Base-by-base conservation (phyloP, 2,888 invertebrate species). In the Acleris emargana region DNA sequence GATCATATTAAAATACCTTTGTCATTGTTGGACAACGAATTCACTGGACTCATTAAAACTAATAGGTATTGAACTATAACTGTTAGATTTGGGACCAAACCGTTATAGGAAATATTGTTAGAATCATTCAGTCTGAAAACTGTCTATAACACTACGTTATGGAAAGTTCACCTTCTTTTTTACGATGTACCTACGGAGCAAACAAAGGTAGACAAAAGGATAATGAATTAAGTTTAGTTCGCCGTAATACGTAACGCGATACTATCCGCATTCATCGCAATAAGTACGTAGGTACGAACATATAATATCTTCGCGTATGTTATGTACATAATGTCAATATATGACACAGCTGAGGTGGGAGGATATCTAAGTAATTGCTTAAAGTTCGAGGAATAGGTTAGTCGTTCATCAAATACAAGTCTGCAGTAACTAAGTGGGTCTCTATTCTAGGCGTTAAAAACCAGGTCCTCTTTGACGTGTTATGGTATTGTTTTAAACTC, bases 11-110 rank as follows among this genome's bases (percentile, higher is more conserved):
- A 69, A 69, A 69, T 78, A 79, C 74, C 77, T 73, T 70, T 77
- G 80, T 81, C 78, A 80, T 80, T 75, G 67, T 64, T 68, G 57
- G 58, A 57, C 58, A 70, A 72, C 75, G 76, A 77, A 77, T 75
- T 72, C 77, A 77, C 80, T 81, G 76, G 75, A 75, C 71, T 75
- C 77, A 79, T 78, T 75, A 78, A 71, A 75, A 74, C 70, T 66
- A 61, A 66, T 66, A 66, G 60, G 64, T 64, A 64, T 64, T 64
- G 64, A 64, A 64, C 64, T 64, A 64, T 64, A 59, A 64, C 64
- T 64, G 64, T 64, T 59, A 60, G 59, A 57, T 55, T 57, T 61
- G 55, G 51, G 66, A 61, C 52, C 60, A 45, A 43, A 49, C 66
- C 66, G 57, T 61, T 57, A 61, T 61, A 55, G 66, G 52, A 61